Conservation (phyloP, 2,888 invertebrate species). For the Branchipolynoe longqiensis region DNA sequence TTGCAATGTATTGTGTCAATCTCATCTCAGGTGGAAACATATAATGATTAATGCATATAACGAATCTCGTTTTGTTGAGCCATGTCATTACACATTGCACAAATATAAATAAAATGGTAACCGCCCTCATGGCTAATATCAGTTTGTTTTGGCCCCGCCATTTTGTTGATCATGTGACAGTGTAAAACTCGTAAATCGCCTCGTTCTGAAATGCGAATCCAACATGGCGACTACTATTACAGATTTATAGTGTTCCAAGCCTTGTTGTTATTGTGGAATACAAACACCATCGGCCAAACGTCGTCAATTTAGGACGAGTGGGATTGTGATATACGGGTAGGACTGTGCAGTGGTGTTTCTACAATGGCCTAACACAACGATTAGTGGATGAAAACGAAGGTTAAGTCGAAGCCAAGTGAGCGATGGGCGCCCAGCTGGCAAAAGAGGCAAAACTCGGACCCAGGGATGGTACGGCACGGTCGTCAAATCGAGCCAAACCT, state of each 20-base stretch:
- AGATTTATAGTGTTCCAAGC: slow-evolving; percentile 50
- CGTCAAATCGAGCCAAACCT: slow-evolving; percentile 38
- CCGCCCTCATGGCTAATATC: too few relatives aligned
- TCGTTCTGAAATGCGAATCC: slow-evolving; percentile 57
- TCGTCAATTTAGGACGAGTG: neutral
- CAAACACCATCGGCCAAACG: neutral
- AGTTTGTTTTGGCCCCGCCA: slow-evolving; percentile 44
- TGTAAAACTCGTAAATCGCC: slow-evolving; percentile 44
- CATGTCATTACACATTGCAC: too few relatives aligned
- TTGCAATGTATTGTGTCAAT: too few relatives aligned
- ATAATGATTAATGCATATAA: too few relatives aligned
- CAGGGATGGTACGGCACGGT: slow-evolving; percentile 24
- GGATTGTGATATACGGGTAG: neutral
- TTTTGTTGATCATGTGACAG: slow-evolving; percentile 58
- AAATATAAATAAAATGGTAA: too few relatives aligned
- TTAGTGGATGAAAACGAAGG: slow-evolving; percentile 29
- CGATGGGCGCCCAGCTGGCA: slow-evolving; percentile 59
- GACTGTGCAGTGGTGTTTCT: neutral
- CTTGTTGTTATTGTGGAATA: slow-evolving; percentile 30
- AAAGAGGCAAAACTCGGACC: slow-evolving; percentile 41
- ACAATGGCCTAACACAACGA: slow-evolving; percentile 25
- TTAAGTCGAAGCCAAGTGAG: slow-evolving; percentile 10
- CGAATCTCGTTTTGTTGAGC: too few relatives aligned
- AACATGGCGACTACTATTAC: slow-evolving; percentile 60
- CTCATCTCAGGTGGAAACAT: too few relatives aligned